Conservation (phyloP, 2,888 invertebrate genomes). For the Sturmia bella region DNA sequence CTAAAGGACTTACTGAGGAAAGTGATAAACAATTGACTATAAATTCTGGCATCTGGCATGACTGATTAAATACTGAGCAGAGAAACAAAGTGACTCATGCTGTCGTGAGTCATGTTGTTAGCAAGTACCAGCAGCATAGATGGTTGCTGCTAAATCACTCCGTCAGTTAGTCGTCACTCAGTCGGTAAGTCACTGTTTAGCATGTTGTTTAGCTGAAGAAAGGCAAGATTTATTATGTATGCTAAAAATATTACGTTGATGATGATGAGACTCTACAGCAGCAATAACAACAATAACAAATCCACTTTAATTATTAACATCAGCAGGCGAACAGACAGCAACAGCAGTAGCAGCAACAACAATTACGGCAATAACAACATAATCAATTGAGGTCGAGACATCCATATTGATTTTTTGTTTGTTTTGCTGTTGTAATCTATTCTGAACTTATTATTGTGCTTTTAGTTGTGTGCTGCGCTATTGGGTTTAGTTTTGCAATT, state of each 20-base stretch:
- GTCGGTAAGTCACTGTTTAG: too few relatives aligned
- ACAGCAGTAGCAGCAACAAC: slow-evolving; percentile 18
- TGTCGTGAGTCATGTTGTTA: slow-evolving; percentile 9
- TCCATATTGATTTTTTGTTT: slow-evolving; percentile 79
- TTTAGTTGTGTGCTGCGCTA: slow-evolving; percentile 35
- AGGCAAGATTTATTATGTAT: slow-evolving; percentile 15
- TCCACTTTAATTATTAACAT: slow-evolving; percentile 61
- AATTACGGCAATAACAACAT: slow-evolving; percentile 23
- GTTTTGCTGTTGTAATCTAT: slow-evolving; percentile 10
- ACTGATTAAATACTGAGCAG: slow-evolving; percentile 45
- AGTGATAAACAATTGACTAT: slow-evolving; percentile 46
- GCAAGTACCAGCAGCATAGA: neutral
- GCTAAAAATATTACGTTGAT: slow-evolving; percentile 43
- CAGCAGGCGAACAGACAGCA: slow-evolving; percentile 12
- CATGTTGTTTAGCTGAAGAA: slow-evolving; percentile 10
- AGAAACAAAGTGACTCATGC: neutral
- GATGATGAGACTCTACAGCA: slow-evolving; percentile 44
- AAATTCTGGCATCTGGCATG: slow-evolving; percentile 30
- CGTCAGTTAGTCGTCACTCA: too few relatives aligned
- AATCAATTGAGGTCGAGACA: slow-evolving; percentile 79
- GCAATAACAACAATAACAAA: slow-evolving; percentile 39
- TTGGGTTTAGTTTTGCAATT: slow-evolving; percentile 4
- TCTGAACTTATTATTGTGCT: slow-evolving; percentile 29
- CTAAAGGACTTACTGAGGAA: slow-evolving; percentile 37
- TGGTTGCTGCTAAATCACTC: neutral